Percentiles rank a stretch among this genome's conserved stretches.
Evolutionary conservation across 2,113 vertebrate genomes (phyloP).

Genomic region (Arizona elegans): DNA sequence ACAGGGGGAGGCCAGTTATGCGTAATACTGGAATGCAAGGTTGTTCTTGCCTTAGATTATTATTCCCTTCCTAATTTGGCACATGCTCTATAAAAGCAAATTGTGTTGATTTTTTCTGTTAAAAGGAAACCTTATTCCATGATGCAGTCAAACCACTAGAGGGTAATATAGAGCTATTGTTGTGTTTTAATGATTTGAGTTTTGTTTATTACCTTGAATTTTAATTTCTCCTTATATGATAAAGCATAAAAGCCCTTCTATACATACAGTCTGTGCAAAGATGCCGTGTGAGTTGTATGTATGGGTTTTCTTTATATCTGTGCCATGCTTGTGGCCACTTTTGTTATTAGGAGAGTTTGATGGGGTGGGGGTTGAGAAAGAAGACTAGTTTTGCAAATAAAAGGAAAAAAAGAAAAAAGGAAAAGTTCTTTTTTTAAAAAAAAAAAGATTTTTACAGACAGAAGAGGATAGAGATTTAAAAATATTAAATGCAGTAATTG

Average conservation of each 20-base stretch:
- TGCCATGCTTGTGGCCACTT: slow-evolving; percentile 76
- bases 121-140: slow-evolving; percentile 34
- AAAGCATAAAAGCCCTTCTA: slow-evolving; percentile 37
- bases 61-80: not conserved
- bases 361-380: slow-evolving; percentile 65
- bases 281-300: slow-evolving; percentile 21
- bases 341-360: slow-evolving; percentile 81
- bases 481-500: slow-evolving; percentile 75
- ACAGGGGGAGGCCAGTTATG: not conserved
- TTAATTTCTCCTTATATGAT: slow-evolving; percentile 12
- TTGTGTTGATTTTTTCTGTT: slow-evolving; percentile 10
- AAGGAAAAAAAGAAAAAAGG: slow-evolving; percentile 57
- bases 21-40: not conserved
- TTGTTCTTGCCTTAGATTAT: not conserved
- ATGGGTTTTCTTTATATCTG: slow-evolving; percentile 72
- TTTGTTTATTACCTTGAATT: slow-evolving; percentile 25
- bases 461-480: slow-evolving; percentile 70
- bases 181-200: not conserved
- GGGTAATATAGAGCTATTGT: slow-evolving; percentile 37
- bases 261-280: slow-evolving; percentile 18
- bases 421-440: slow-evolving; percentile 54
- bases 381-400: slow-evolving; percentile 81
- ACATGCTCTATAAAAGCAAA: not conserved
- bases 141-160: slow-evolving; percentile 36
- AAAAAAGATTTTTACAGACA: slow-evolving; percentile 65